These are phyloP conservation scores for Phocides pigmalion DNA, from an alignment of 1,140 invertebrate genomes.

Conservation along the genomic window DNA sequence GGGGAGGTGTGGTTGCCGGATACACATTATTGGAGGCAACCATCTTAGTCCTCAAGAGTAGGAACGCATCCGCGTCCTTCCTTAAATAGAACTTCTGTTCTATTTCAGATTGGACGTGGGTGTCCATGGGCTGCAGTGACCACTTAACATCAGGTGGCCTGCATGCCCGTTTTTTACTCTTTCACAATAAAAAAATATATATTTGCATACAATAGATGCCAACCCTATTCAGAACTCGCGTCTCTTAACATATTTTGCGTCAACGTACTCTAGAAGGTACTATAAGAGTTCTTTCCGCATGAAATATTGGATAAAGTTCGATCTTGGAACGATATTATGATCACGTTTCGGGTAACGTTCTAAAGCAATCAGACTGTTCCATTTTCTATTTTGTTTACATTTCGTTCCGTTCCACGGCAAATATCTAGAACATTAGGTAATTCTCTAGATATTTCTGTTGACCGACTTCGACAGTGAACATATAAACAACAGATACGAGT, in stretches of 20 bases:
- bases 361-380: conserved; percentile 31
- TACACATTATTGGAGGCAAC: too few species aligned
- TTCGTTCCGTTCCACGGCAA: conserved; percentile 3
- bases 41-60: too few species aligned
- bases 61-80: too few species aligned
- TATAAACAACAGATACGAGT: too few species aligned
- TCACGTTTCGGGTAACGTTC: conserved; percentile 25
- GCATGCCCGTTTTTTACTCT: too few species aligned
- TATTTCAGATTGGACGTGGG: too few species aligned
- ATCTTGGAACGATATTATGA: conserved; percentile 28
- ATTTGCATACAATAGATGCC: background rate
- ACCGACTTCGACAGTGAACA: too few species aligned
- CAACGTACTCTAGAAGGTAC: conserved; percentile 15
- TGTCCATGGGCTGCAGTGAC: too few species aligned
- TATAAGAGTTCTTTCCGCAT: conserved; percentile 25
- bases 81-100: too few species aligned
- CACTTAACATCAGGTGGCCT: too few species aligned
- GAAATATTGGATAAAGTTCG: conserved; percentile 31
- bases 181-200: too few species aligned
- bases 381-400: conserved; percentile 18
- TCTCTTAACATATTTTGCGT: conserved; percentile 22
- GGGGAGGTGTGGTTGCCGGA: too few species aligned
- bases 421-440: conserved; percentile 17
- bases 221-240: conserved; percentile 17
- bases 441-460: background rate